phyloP scores from a whole-genome alignment of 2,113 vertebrate genomes.

The Grammomys surdaster region DNA sequence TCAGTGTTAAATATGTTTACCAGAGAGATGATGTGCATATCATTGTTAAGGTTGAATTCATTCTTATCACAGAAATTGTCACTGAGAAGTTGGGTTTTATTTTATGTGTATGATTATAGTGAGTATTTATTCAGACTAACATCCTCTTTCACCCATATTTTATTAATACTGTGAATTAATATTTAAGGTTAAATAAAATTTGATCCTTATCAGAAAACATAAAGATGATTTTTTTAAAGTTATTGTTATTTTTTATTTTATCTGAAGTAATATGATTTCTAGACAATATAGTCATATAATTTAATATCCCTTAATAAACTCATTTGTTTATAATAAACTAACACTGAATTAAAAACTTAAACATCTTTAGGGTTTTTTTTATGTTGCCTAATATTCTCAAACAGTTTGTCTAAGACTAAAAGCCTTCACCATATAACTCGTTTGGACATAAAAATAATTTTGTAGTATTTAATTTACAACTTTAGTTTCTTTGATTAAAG shows the following conservation, averaged over 20 bases:
- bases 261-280: not conserved
- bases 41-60: not conserved
- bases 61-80: not conserved
- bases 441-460: not conserved
- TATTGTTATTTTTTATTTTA: not conserved
- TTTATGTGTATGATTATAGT: not conserved
- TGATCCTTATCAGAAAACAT: not conserved
- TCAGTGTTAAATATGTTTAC: not conserved
- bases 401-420: not conserved
- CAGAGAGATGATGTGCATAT: not conserved
- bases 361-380: not conserved
- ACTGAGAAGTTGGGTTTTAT: not conserved
- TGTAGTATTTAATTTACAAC: not conserved
- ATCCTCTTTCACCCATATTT: not conserved
- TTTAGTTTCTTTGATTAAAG: not conserved
- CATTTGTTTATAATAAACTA: not conserved
- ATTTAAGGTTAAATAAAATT: not conserved
- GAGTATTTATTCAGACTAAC: not conserved
- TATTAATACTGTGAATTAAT: not conserved
- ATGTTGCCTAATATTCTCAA: not conserved
- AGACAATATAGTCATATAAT: not conserved
- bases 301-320: not conserved
- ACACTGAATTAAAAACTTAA: not conserved
- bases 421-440: not conserved
- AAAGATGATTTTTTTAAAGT: not conserved